Evolutionary conservation across 64 coral and sea anemone species (phyloP), one percentile per base, ranked within the genome.

Genomic region (Pocillopora damicornis): DNA sequence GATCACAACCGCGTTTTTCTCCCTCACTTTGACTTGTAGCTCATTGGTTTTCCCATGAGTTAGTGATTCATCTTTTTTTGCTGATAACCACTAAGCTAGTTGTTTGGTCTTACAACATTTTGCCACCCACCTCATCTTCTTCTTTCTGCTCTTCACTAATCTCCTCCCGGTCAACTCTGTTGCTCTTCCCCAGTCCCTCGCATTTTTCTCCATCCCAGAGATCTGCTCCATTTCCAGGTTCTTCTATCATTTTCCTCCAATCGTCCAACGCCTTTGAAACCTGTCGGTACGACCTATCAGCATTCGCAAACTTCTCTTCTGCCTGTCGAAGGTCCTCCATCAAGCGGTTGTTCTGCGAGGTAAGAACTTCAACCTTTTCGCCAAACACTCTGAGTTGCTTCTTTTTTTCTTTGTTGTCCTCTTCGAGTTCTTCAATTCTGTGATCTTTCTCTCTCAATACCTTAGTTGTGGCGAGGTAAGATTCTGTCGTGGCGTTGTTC

Each of bases 311-410:
- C 57, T 18, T 76, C 20, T 63, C 30, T 13, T 75, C 86, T n/a
- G 35, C 58, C 13, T 26, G 59, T 20, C 51, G 17, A 75, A 91
- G 59, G 23, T 75, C 75, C 62, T 86, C 71, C 23, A 66, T 63
- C 13, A 91, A 58, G 13, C 36, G 22, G 14, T 9, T 82, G 42
- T 86, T 91, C 60, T 91, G 80, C 26, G 75, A 69, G 17, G 37
- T 38, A 0, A 91, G 37, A 78, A 42, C 15, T 74, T 91, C 89
- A 71, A 42, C 59, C 38, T 86, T 91, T 59, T 91, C 89, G 3
- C 72, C 65, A 13, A 63, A 71, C 14, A 59, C 20, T 23, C 61
- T 75, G 0, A 84, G 79, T 67, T 78, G 80, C 15, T 84, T 72
- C 7, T 69, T 56, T n/a, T 37, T 60, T 16, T 83, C 71, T 57